Evolutionary conservation across 2,797 vertebrate genomes (phyloP), one percentile per base, ranked within the genome.

Genomic region (Acomys russatus): DNA sequence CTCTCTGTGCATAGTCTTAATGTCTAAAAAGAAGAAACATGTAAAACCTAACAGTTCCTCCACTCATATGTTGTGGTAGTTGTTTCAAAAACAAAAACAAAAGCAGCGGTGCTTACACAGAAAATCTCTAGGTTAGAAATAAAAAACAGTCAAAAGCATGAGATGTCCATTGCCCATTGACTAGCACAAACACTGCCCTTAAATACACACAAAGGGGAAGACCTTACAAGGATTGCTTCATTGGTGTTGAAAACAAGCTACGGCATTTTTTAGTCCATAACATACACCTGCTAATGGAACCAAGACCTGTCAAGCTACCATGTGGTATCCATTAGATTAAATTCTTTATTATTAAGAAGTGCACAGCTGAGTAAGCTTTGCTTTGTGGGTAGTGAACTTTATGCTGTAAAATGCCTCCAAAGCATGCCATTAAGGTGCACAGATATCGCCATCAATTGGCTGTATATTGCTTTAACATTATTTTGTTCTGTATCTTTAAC

Each of bases 341-440:
- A 0, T 79, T 56, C 44, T 89, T 94, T 84, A 80, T 35, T 74
- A 18, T 90, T 73, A 84, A 22, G 30, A 79, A 79, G 79, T 49
- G 84, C 76, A 89, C 33, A 88, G 44, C 51, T 63, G 73, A 66
- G 70, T 59, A 96, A 93, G 30, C 1, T 18, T 80, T 56, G 87
- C 11, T n/a, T 30, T 23, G 3, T 56, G 83, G 35, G 11, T 30
- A 28, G 49, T 71, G 30, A 90, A 15, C 9, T 20, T 68, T 80
- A 3, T 71, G 28, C 5, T 90, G 17, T 66, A 63, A 77, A 56
- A 90, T 35, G 0, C 33, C 68, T 90, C 86, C 17, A 38, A 76
- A 85, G 30, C 86, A 35, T 30, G 12, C 6, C 9, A 23, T 51
- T n/a, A 17, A 92, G 35, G 30, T 61, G n/a, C 44, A 6, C 20